Evolutionary conservation across 2,113 vertebrate genomes (phyloP).

Genomic region (Carlito syrichta): DNA sequence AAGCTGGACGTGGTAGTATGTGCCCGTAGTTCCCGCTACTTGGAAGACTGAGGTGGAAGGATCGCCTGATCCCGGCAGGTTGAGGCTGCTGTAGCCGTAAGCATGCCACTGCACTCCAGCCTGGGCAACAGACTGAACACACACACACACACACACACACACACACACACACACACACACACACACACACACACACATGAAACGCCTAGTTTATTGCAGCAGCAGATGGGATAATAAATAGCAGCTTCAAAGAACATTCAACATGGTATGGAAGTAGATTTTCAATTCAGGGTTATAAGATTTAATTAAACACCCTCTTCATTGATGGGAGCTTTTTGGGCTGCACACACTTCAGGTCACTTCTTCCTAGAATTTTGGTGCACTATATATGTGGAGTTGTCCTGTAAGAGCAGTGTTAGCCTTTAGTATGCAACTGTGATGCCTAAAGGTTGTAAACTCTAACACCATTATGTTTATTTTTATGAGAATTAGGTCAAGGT

Average conservation of each 20-base stretch:
- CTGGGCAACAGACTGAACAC: no score
- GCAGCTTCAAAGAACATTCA: not conserved
- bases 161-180: no score
- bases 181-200: no score
- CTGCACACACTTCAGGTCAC: not conserved
- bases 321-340: not conserved
- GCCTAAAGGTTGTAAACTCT: not conserved
- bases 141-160: no score
- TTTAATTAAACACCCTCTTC: not conserved
- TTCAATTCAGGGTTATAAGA: not conserved
- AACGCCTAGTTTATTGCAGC: no score
- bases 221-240: not conserved
- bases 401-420: not conserved
- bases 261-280: not conserved
- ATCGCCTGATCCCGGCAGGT: no score
- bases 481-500: constrained; percentile 56
- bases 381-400: not conserved
- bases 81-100: no score
- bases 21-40: no score
- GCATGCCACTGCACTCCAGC: no score
- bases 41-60: no score
- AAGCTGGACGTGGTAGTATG: no score
- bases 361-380: not conserved
- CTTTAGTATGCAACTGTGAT: not conserved
- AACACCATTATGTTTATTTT: constrained; percentile 31